Conservation (phyloP, 2,888 invertebrate genomes). For the Trachelus stipa region DNA sequence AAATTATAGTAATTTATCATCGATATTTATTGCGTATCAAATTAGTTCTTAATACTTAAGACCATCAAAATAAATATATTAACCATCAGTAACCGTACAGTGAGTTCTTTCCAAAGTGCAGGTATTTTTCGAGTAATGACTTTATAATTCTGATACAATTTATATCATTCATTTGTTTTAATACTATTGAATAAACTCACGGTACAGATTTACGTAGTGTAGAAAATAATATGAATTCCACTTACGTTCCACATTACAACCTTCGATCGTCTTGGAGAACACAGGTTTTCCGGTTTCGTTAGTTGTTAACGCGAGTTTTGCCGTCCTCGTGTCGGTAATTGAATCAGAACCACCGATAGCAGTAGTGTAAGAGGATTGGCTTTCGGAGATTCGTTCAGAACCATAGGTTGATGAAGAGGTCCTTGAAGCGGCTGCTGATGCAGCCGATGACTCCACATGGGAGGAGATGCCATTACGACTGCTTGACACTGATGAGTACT, state of each 20-base stretch:
- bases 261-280: slow-evolving; percentile 81
- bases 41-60: slow-evolving; percentile 5
- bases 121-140: no score
- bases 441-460: slow-evolving; percentile 50
- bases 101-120: no score
- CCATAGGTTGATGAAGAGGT: slow-evolving; percentile 46
- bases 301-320: slow-evolving; percentile 48
- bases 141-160: no score
- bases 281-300: slow-evolving; percentile 73
- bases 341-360: slow-evolving; percentile 35
- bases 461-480: slow-evolving; percentile 56
- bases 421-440: slow-evolving; percentile 38
- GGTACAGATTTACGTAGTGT: no score
- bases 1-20: not conserved
- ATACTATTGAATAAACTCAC: no score
- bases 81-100: not conserved
- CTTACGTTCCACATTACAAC: slow-evolving; percentile 85
- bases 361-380: slow-evolving; percentile 46
- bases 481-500: slow-evolving; percentile 63
- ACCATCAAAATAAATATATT: not conserved
- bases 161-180: no score
- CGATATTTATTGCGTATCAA: not conserved
- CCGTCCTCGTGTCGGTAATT: slow-evolving; percentile 37
- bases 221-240: slow-evolving; percentile 47
- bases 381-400: slow-evolving; percentile 47